Base-by-base conservation (phyloP, 2,797 vertebrate genomes). In the Sebastiscus tertius region DNA sequence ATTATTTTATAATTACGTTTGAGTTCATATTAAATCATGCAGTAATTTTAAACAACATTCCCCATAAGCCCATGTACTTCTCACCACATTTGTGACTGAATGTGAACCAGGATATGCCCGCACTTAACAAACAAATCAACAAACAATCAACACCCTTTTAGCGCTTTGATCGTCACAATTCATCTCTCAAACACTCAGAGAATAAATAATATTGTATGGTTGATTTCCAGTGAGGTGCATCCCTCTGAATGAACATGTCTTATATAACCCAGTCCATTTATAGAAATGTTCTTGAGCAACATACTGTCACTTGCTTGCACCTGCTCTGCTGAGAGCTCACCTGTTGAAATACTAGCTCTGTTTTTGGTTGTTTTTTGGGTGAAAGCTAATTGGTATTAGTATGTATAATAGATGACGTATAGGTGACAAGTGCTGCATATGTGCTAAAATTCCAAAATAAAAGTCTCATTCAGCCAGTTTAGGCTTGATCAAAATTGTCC, bases 381-480 rank as follows among this genome's bases (percentile, higher is more conserved):
- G 6, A 27, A 29, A 13, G 22, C 1, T 5, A 12, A 36, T 64
- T n/a, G 6, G 7, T 64, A 8, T n/a, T 5, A 2, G 7, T 55
- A 61, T 61, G 14, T 7, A 24, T 70, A 18, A 24, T 34, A 13
- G 24, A 52, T 46, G 10, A 13, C 1, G 49, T 18, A 46, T 18
- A 46, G 14, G 42, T 46, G 46, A 27, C 14, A 59, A 67, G 18
- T 55, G 58, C 65, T 27, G 39, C 72, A 73, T 33, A 8, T 24
- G 8, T 18, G 24, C 4, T 9, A 3, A 55, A 29, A 20, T 10
- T 18, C 3, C 12, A n/a, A 46, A 71, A 56, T 77, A 22, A 59
- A 82, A 79, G 42, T 65, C 49, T 75, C 7, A 81, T 58, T 74
- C 39, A 77, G 63, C 2, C 33, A 60, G 22, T 18, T 5, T 33